Conservation (phyloP, 1,140 invertebrate genomes). For the Acromyrmex echinatior region DNA sequence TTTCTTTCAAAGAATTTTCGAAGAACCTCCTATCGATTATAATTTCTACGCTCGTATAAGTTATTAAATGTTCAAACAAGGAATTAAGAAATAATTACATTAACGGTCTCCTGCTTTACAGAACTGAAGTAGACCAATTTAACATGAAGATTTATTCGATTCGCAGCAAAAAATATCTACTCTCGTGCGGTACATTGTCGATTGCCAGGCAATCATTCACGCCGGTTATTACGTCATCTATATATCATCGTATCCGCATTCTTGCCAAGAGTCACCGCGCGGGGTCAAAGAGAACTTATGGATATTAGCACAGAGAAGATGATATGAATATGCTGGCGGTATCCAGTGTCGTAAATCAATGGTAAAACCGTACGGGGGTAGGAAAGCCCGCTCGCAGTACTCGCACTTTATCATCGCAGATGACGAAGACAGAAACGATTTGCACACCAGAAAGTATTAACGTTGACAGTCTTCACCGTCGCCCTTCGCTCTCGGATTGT, state of each 20-base stretch:
- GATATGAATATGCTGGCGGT: slow-evolving; percentile 75
- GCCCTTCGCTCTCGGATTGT: slow-evolving; percentile 42
- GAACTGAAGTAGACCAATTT: not conserved
- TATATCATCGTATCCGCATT: slow-evolving; percentile 59
- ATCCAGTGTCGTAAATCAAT: slow-evolving; percentile 72
- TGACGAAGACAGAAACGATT: slow-evolving; percentile 75
- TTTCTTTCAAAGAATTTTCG: not conserved
- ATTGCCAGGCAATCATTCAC: slow-evolving; percentile 34
- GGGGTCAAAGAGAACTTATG: slow-evolving; percentile 75
- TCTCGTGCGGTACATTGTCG: slow-evolving; percentile 8
- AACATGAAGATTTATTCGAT: slow-evolving; percentile 14
- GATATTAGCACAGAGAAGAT: slow-evolving; percentile 74
- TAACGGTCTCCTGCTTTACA: not conserved
- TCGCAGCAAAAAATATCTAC: not conserved
- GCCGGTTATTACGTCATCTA: slow-evolving; percentile 48
- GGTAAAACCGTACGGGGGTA: slow-evolving; percentile 55
- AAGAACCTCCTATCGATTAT: not conserved
- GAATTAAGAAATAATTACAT: not conserved
- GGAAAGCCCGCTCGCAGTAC: slow-evolving; percentile 47
- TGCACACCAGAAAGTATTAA: slow-evolving; percentile 72
- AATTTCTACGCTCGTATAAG: slow-evolving; percentile 13
- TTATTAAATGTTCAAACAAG: not conserved
- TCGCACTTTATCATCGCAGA: slow-evolving; percentile 74
- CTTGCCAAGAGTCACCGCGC: slow-evolving; percentile 48
- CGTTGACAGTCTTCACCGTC: slow-evolving; percentile 62